Conservation (phyloP, 2,888 invertebrate species). For the Tenthredo notha region DNA sequence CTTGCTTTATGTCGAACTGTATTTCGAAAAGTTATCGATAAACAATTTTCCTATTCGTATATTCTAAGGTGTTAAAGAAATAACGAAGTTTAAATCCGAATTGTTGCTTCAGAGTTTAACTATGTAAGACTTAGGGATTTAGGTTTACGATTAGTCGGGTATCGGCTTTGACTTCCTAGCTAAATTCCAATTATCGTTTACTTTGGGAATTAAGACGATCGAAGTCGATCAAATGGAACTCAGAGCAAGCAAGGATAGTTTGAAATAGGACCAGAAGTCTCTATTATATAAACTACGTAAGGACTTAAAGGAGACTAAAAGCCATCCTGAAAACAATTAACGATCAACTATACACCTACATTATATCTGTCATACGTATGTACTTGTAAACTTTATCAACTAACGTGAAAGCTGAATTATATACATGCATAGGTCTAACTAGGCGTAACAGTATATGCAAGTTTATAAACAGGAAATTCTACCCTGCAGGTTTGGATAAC, state of each 20-base stretch:
- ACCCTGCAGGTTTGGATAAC: not conserved
- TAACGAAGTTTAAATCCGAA: not conserved
- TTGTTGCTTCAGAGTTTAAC: not conserved
- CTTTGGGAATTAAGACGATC: not conserved
- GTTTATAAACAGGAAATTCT: conserved; percentile 43
- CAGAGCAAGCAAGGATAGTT: not conserved
- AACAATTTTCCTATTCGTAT: not conserved
- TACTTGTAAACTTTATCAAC: conserved; percentile 1
- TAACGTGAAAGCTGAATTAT: not conserved
- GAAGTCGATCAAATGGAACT: not conserved
- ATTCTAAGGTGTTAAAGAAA: not conserved
- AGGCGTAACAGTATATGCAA: not conserved
- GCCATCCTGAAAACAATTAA: not conserved
- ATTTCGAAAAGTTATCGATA: not conserved
- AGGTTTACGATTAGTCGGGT: conserved; percentile 7
- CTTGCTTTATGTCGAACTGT: no score
- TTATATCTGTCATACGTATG: not conserved
- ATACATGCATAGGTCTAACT: not conserved
- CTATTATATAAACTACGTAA: not conserved
- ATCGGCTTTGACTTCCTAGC: not conserved
- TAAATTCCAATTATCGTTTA: not conserved
- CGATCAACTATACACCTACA: not conserved
- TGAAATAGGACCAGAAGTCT: not conserved
- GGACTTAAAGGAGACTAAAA: not conserved
- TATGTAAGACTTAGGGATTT: not conserved